These are phyloP conservation scores for Caretta caretta DNA, from an alignment of 2,113 vertebrate genomes.

Conservation along the genomic window DNA sequence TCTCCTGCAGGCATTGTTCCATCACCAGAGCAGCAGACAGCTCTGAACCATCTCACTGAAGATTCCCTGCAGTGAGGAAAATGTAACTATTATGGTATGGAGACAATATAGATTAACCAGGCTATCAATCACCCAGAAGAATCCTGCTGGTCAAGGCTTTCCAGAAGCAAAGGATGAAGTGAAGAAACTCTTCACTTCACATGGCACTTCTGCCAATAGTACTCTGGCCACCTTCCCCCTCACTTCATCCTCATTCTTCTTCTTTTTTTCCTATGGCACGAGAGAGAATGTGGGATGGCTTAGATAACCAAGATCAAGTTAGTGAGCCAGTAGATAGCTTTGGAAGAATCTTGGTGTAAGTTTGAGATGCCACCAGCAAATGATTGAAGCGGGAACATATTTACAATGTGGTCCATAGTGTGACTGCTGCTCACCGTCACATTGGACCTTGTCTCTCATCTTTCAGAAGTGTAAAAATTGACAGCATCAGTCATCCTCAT, in stretches of 20 bases:
- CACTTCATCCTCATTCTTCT: background rate
- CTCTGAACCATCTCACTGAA: background rate
- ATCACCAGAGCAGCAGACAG: background rate
- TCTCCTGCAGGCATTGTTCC: background rate
- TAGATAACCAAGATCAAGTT: background rate
- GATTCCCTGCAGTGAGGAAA: background rate
- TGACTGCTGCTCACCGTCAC: background rate
- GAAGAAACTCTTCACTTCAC: background rate
- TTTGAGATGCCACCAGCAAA: background rate
- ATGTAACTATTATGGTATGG: background rate
- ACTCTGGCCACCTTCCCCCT: background rate
- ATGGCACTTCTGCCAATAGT: background rate
- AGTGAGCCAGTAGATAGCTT: background rate
- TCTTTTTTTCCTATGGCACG: background rate
- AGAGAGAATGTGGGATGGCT: background rate
- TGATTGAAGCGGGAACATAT: background rate
- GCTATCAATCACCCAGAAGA: background rate
- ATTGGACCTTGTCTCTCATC: background rate
- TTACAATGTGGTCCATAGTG: background rate
- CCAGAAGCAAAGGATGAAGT: background rate
- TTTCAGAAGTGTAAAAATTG: background rate
- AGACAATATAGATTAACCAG: background rate
- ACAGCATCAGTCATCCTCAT: background rate
- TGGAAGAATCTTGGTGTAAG: background rate
- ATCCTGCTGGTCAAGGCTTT: background rate